Conservation (phyloP, 1,140 invertebrate species). For the Nylanderia fulva region DNA sequence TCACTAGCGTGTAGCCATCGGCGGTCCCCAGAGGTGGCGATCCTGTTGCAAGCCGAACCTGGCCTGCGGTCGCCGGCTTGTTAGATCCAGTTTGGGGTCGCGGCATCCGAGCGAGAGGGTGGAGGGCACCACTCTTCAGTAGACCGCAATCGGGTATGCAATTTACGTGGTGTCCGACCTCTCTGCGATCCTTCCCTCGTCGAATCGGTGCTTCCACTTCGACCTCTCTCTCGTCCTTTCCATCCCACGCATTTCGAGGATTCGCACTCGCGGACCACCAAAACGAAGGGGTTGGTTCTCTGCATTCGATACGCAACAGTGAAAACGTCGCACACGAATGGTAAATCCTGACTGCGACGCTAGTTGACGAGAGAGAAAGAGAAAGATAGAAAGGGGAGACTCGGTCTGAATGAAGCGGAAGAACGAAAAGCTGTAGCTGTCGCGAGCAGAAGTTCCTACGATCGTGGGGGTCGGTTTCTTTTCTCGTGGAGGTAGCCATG, state of each 20-base stretch:
- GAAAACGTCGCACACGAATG: slow-evolving; percentile 34
- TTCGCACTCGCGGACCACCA: slow-evolving; percentile 56
- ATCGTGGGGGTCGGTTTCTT: slow-evolving; percentile 63
- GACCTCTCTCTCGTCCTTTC: slow-evolving; percentile 26
- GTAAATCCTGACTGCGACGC: slow-evolving; percentile 41
- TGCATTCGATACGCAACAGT: slow-evolving; percentile 65
- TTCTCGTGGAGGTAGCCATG: slow-evolving; percentile 43
- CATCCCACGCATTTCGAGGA: slow-evolving; percentile 33
- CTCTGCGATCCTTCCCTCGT: slow-evolving; percentile 47
- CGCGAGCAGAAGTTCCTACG: slow-evolving; percentile 66
- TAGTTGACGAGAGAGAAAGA: slow-evolving; percentile 27
- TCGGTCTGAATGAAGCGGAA: slow-evolving; percentile 56
- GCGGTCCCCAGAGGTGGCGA: slow-evolving; percentile 73
- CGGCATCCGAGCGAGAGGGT: slow-evolving; percentile 47
- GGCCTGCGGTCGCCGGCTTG: slow-evolving; percentile 78
- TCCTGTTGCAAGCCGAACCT: slow-evolving; percentile 74
- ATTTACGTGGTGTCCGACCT: slow-evolving; percentile 81
- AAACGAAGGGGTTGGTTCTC: slow-evolving; percentile 61
- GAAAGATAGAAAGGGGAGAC: slow-evolving; percentile 23
- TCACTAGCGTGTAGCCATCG: slow-evolving; percentile 67
- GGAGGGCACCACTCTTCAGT: slow-evolving; percentile 76
- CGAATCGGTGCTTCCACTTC: slow-evolving; percentile 39
- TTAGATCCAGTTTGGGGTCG: slow-evolving; percentile 80
- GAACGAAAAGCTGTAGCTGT: slow-evolving; percentile 70
- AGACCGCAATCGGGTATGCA: slow-evolving; percentile 81